Percentiles rank a stretch among this genome's conserved stretches.
Evolutionary conservation across 2,888 invertebrate species (phyloP).

Genomic region (Parnassius apollo): DNA sequence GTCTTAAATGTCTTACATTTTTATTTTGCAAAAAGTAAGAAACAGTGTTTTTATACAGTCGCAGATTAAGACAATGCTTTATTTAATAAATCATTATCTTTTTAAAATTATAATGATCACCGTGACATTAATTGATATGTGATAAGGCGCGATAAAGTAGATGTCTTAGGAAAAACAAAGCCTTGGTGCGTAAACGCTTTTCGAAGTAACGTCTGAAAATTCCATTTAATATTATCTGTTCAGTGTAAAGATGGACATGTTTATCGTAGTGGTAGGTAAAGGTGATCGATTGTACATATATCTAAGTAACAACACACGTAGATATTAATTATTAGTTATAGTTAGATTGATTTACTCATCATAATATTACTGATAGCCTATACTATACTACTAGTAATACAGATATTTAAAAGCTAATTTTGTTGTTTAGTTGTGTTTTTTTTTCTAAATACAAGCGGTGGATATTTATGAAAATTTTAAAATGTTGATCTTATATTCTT

Average conservation of each 20-base stretch:
- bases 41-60: constrained; percentile 2
- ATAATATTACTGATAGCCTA: too few species aligned
- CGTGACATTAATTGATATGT: constrained; percentile 60
- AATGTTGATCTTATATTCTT: too few species aligned
- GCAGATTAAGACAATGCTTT: neutral
- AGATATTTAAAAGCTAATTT: too few species aligned
- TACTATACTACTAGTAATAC: too few species aligned
- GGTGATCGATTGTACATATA: constrained; percentile 43
- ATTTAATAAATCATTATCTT: constrained; percentile 21
- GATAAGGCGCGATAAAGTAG: constrained; percentile 37
- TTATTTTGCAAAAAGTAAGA: too few species aligned
- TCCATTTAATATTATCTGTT: constrained; percentile 40
- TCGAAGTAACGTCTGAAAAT: constrained; percentile 13
- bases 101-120: constrained; percentile 36
- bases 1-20: too few species aligned
- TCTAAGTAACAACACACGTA: constrained; percentile 31
- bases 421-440: too few species aligned
- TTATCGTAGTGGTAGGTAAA: constrained; percentile 38
- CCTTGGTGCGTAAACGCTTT: constrained; percentile 1
- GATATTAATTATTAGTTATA: constrained; percentile 54
- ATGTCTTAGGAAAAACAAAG: constrained; percentile 30
- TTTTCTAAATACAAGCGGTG: too few species aligned
- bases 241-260: constrained; percentile 41
- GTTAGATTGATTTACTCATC: constrained; percentile 26
- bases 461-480: too few species aligned